These are phyloP conservation scores for Gymnocypris eckloni DNA, from an alignment of 2,797 vertebrate genomes.

Conservation along the genomic window DNA sequence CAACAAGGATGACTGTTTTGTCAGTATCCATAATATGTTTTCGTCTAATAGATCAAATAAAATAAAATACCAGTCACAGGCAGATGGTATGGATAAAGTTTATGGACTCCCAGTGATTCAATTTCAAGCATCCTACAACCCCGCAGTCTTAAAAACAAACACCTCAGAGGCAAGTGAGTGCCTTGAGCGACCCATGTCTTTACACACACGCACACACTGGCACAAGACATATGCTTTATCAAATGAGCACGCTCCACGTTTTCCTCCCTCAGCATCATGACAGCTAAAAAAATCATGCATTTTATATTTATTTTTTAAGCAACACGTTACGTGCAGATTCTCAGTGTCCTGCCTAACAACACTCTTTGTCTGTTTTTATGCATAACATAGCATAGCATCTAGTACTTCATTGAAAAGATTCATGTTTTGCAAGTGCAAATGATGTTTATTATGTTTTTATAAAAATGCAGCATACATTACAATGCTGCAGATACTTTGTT, in stretches of 20 bases:
- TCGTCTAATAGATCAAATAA: slow-evolving; percentile 52
- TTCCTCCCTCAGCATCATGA: neutral
- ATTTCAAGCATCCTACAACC: neutral
- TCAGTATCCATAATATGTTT: slow-evolving; percentile 61
- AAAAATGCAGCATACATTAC: neutral
- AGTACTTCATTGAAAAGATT: neutral
- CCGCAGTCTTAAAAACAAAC: slow-evolving; percentile 2
- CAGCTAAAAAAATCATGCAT: slow-evolving; percentile 7
- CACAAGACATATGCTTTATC: slow-evolving; percentile 11
- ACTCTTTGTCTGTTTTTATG: neutral
- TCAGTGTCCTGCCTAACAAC: neutral
- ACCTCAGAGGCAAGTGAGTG: neutral
- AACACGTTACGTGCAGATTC: neutral
- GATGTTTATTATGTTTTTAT: no score
- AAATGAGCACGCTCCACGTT: neutral
- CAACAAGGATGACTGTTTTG: slow-evolving; percentile 18
- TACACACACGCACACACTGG: slow-evolving; percentile 3
- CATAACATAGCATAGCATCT: neutral
- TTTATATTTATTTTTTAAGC: neutral
- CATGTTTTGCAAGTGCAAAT: neutral
- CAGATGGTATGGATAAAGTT: slow-evolving; percentile 34
- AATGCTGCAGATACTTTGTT: neutral
- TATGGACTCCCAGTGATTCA: neutral
- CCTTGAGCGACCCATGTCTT: slow-evolving; percentile 6
- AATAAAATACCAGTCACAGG: slow-evolving; percentile 69